Conservation (phyloP, 37 sponge, comb jelly and placozoan genomes). For the Lycopodina hypogea region DNA sequence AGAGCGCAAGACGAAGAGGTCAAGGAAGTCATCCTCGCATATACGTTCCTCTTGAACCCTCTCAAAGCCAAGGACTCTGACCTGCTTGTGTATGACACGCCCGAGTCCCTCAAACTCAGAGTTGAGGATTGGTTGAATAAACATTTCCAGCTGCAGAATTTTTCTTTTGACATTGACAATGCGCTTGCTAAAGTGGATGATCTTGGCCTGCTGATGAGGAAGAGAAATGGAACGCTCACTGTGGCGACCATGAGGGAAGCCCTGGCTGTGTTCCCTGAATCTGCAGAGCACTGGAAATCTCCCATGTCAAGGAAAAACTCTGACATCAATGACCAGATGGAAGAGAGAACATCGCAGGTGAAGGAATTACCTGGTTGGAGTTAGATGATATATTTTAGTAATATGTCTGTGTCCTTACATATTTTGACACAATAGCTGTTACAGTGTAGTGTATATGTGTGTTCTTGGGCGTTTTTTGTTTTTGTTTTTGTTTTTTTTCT, state of each 20-base stretch:
- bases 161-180: slow-evolving; percentile 77
- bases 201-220: slow-evolving; percentile 55
- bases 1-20: slow-evolving; percentile 84
- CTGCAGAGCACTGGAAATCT: slow-evolving; percentile 39
- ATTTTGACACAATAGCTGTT: too few relatives aligned
- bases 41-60: slow-evolving; percentile 68
- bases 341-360: neutral
- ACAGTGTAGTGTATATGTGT: too few relatives aligned
- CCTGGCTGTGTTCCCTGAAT: slow-evolving; percentile 61
- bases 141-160: slow-evolving; percentile 24
- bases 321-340: slow-evolving; percentile 27
- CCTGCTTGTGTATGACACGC: slow-evolving; percentile 54
- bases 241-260: slow-evolving; percentile 65
- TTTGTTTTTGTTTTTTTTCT: too few relatives aligned
- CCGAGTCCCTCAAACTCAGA: slow-evolving; percentile 39
- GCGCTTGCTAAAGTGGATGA: slow-evolving; percentile 57
- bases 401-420: too few relatives aligned
- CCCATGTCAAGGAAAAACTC: slow-evolving; percentile 50
- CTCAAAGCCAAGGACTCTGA: slow-evolving; percentile 55
- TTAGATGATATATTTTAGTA: too few relatives aligned
- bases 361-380: too few relatives aligned
- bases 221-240: slow-evolving; percentile 33
- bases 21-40: slow-evolving; percentile 85
- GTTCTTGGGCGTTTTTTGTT: too few relatives aligned
- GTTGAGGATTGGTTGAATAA: slow-evolving; percentile 71